Conservation (phyloP, 2,113 vertebrate species). For the Pangasianodon hypophthalmus region DNA sequence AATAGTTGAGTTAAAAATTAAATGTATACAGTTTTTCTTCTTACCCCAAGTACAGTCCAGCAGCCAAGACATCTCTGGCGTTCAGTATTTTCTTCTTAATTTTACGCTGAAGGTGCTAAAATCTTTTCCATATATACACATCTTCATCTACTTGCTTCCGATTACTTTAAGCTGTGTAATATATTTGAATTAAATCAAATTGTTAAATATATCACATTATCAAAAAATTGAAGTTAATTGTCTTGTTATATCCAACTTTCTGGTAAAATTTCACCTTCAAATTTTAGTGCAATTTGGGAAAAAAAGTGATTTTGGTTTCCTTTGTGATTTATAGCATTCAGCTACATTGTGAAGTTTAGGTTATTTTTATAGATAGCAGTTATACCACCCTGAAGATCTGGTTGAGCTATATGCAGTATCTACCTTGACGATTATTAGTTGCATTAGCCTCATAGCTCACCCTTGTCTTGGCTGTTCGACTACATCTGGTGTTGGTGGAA, state of each 20-base stretch:
- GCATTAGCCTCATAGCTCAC: background rate
- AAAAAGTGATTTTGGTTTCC: background rate
- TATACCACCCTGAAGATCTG: background rate
- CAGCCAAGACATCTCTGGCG: background rate
- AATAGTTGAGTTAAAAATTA: background rate
- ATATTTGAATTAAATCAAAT: background rate
- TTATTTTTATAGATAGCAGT: background rate
- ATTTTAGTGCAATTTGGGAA: too few species aligned
- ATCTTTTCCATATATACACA: background rate
- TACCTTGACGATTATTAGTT: background rate
- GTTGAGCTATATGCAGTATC: background rate
- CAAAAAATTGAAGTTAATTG: background rate
- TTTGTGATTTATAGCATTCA: background rate
- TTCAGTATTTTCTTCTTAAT: background rate
- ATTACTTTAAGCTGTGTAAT: background rate
- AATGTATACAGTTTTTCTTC: background rate
- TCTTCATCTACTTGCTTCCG: background rate
- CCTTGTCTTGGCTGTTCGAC: background rate
- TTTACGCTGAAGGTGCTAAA: background rate
- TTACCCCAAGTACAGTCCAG: background rate
- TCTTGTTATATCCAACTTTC: background rate
- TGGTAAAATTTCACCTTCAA: background rate
- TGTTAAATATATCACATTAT: background rate
- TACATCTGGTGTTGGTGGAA: background rate
- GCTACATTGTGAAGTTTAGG: background rate